Percentiles rank a stretch among this genome's conserved stretches.
phyloP scores from a whole-genome alignment of 2,113 vertebrate genomes.

The Ceyx cyanopectus region DNA sequence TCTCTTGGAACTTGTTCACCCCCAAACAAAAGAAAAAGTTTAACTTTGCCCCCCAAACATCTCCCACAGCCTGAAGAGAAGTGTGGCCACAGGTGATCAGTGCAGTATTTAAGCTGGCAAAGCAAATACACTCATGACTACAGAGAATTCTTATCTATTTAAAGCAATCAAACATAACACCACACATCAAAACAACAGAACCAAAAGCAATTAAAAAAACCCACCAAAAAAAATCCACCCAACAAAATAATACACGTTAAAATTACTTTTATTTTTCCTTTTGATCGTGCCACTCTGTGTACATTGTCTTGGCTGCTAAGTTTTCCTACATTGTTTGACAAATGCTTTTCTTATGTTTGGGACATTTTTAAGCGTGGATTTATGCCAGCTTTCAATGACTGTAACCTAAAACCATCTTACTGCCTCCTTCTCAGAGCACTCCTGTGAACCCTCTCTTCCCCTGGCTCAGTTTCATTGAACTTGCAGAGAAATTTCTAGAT shows the following conservation, averaged over 20 bases:
- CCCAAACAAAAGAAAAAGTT: neutral
- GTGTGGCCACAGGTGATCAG: neutral
- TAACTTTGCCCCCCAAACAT: neutral
- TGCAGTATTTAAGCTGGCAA: neutral
- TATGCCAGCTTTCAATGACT: neutral
- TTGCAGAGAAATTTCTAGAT: neutral
- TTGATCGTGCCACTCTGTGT: neutral
- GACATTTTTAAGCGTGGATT: neutral
- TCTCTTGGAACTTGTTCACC: neutral
- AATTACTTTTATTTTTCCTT: neutral
- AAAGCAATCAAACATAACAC: neutral
- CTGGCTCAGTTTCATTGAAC: neutral
- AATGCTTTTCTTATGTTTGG: neutral
- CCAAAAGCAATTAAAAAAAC: too few relatives aligned
- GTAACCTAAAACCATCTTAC: accelerated
- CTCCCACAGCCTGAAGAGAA: neutral
- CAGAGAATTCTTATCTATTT: neutral
- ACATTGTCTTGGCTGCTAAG: accelerated
- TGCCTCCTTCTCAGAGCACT: neutral
- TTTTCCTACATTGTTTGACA: neutral
- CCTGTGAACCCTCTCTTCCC: neutral
- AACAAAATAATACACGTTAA: neutral
- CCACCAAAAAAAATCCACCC: too few relatives aligned
- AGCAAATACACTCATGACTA: neutral
- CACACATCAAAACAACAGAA: too few relatives aligned